phyloP scores from a whole-genome alignment of 2,797 vertebrate species.

The Melanotaenia pygmaea region DNA sequence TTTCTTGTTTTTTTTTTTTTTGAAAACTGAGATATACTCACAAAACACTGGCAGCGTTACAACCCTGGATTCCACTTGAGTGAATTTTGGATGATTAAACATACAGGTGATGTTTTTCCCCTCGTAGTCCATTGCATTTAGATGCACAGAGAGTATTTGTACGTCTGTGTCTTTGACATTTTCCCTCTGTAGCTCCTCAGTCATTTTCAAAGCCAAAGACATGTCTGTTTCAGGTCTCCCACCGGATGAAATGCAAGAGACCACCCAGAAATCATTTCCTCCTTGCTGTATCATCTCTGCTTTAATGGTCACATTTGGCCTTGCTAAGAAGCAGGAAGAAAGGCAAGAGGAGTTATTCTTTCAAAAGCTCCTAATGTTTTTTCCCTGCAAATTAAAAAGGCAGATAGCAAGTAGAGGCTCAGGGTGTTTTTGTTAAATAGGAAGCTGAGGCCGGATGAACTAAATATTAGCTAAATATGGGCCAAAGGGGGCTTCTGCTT shows the following conservation, averaged over 20 bases:
- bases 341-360: constrained; percentile 61
- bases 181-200: constrained; percentile 45
- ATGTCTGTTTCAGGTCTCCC: constrained; percentile 78
- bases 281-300: constrained; percentile 60
- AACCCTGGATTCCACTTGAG: constrained; percentile 42
- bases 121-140: constrained; percentile 58
- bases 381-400: constrained; percentile 70
- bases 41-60: constrained; percentile 72
- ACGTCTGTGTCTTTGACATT: constrained; percentile 26
- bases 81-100: constrained; percentile 74
- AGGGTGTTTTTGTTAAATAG: constrained; percentile 63
- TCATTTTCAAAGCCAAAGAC: constrained; percentile 64
- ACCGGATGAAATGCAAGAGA: constrained; percentile 78
- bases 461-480: constrained; percentile 65
- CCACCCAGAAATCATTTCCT: constrained; percentile 73
- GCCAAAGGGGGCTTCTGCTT: constrained; percentile 57
- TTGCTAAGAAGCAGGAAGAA: constrained; percentile 67
- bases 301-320: constrained; percentile 75
- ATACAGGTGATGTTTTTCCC: constrained; percentile 74
- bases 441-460: constrained; percentile 68
- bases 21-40: constrained; percentile 61
- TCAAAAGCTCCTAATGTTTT: constrained; percentile 59
- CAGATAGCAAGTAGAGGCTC: constrained; percentile 55
- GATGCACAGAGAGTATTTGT: constrained; percentile 51
- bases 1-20: neutral